Evolutionary conservation across 2,888 invertebrate species (phyloP).

Genomic region (Caenorhabditis sp.): DNA sequence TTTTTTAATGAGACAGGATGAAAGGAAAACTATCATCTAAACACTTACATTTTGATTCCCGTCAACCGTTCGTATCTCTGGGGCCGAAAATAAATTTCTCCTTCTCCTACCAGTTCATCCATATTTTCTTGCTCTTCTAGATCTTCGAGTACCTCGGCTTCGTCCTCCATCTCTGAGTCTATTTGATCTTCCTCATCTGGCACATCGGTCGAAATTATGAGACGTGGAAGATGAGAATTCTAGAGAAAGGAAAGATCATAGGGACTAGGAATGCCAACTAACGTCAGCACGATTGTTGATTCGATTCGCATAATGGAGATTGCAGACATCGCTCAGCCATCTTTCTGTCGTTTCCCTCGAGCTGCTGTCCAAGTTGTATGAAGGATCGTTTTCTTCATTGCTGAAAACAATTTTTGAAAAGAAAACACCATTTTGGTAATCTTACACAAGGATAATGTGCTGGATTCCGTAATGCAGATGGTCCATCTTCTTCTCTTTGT

Average conservation of each 20-base stretch:
- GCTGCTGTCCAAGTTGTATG: no score
- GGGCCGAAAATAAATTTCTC: no score
- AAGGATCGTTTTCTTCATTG: no score
- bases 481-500: background rate
- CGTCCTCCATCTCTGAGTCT: background rate
- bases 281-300: background rate
- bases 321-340: no score
- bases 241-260: constrained; percentile 2
- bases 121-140: no score
- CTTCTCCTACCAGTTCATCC: no score
- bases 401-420: no score
- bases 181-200: background rate
- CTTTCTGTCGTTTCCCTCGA: no score
- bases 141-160: background rate
- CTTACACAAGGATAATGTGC: constrained; percentile 17
- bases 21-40: no score
- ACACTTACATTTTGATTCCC: no score
- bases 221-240: constrained; percentile 22
- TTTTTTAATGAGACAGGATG: no score
- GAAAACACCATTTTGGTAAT: background rate
- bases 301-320: background rate
- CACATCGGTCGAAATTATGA: constrained; percentile 4
- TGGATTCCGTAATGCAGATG: background rate
- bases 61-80: no score
- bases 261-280: background rate